Evolutionary conservation across 2,888 invertebrate species (phyloP), one percentile per base, ranked within the genome.

Genomic region (Melinopterus prodromus): DNA sequence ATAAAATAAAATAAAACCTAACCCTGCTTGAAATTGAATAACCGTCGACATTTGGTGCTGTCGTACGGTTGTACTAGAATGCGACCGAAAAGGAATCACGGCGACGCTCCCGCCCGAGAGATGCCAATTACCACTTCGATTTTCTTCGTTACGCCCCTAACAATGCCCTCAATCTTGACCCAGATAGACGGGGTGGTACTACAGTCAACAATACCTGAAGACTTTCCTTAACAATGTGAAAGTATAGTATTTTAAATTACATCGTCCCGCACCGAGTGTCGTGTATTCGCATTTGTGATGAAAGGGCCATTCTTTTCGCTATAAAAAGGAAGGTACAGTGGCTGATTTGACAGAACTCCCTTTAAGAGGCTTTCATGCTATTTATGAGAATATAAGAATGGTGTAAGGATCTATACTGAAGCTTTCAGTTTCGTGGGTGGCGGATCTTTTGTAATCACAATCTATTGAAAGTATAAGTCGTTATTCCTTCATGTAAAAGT

Each of bases 151-250:
- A 74, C 74, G 74, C n/a, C 53, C 35, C 74, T 74, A 74, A 74
- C 74, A 37, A 74, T 37, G 74, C 74, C 74, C 74, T 74, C 74
- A 74, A 74, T 74, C 74, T 74, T 74, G 74, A 74, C 74, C 74
- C 37, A 74, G 74, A 74, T 74, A 74, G 37, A 35, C 35, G n/a
- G 35, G 36, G 36, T n/a, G n/a, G 74, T 36, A n/a, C 74, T 36
- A 36, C 36, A 74, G 35, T 74, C 35, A 74, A 74, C 74, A 74
- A 74, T 74, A 74, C 53, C 53, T 53, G 53, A 53, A 53, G 53
- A 53, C 53, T 12, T 53, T 53, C 53, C 53, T 53, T 53, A 53
- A 53, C 53, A 53, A 53, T 53, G 53, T 53, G 53, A 53, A 53
- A 53, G 53, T 53, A 53, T 53, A 53, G 53, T 53, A 53, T 53